Evolutionary conservation across 2,113 vertebrate species (phyloP), one percentile per base, ranked within the genome.

Genomic region (Callaeas wilsoni): DNA sequence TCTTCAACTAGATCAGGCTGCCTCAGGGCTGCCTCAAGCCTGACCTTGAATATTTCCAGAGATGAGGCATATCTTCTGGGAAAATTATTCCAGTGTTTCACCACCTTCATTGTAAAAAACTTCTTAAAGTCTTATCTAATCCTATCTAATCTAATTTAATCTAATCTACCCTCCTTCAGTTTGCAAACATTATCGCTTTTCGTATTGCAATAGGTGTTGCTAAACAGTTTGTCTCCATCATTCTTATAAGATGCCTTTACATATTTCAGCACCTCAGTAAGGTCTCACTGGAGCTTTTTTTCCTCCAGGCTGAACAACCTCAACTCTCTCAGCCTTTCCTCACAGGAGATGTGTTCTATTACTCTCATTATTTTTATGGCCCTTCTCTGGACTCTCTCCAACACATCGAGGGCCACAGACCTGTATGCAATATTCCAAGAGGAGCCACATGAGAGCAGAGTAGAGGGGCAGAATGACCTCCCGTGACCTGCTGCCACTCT

Each of bases 251-350:
- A 12, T 7, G 27, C 7, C 17, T 49, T 64, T 47, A 30, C 0
- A 0, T n/a, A 42, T 10, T 53, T 35, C 16, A 49, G 9, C 8
- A 16, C 25, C 3, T 7, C 41, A 32, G 1, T 19, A 13, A 44
- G 20, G 12, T 82, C 9, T 90, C 4, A 20, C 41, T 4, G 6
- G 3, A 53, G 10, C 10, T 32, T 67, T 55, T 39, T 65, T 32
- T 15, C 42, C 18, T 77, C 20, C 29, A 29, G 27, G 5, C 4
- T 41, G 41, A 86, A 9, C 7, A 65, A n/a, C 1, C 17, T 17
- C 46, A 60, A 14, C 3, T 55, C 8, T 47, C 26, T 65, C 32
- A 65, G 32, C 23, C 7, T 70, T 10, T 65, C 35, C 5, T 65
- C 35, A 49, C 1, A 71, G 37, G 4, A 79, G 9, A 46, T 7